Conservation (phyloP, 2,113 vertebrate species). For the Peucedramus taeniatus region DNA sequence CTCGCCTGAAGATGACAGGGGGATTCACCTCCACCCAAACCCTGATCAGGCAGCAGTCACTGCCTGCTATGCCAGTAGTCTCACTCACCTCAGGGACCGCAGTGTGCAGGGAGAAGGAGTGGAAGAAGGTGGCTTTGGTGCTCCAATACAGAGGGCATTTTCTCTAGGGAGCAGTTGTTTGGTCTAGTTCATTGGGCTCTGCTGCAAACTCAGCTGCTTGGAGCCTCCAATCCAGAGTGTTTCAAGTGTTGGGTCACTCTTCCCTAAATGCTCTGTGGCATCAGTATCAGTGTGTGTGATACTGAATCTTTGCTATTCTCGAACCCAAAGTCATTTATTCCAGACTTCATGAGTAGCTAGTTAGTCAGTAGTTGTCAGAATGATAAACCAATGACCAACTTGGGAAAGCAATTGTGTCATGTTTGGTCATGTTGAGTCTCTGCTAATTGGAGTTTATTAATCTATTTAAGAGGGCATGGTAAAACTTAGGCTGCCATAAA, state of each 20-base stretch:
- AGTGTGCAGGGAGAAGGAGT: rapidly evolving
- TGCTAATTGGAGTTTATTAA: background rate
- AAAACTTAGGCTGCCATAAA: background rate
- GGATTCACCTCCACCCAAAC: background rate
- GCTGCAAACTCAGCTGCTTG: background rate
- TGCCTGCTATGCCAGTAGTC: background rate
- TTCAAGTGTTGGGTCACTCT: background rate
- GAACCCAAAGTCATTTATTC: background rate
- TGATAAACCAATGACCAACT: background rate
- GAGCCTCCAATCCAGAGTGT: background rate
- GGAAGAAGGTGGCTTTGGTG: background rate
- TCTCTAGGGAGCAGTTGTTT: background rate
- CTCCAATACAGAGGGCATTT: background rate
- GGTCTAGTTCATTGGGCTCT: background rate
- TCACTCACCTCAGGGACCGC: rapidly evolving
- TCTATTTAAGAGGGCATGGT: background rate
- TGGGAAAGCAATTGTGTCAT: background rate
- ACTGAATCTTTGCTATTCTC: background rate
- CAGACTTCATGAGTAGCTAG: background rate
- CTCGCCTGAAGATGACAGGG: rapidly evolving
- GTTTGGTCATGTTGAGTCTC: background rate
- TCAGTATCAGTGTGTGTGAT: background rate
- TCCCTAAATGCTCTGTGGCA: background rate
- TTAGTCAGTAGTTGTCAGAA: background rate
- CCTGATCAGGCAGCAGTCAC: background rate